Evolutionary conservation across 2,888 invertebrate genomes (phyloP), one percentile per base, ranked within the genome.

Genomic region (Meliscaeva auricollis): DNA sequence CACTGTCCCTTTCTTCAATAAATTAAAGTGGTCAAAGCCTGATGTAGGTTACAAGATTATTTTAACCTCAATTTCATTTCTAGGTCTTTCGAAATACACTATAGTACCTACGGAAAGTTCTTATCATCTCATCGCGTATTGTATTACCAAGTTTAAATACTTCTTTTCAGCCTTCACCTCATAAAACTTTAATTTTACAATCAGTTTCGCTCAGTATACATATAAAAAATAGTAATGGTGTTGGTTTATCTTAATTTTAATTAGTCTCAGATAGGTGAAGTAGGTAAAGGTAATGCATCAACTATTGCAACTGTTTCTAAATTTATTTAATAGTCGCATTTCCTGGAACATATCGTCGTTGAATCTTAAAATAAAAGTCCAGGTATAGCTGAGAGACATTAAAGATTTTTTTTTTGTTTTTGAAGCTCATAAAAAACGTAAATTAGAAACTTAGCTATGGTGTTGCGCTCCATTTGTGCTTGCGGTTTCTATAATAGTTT

Each of bases 401-500:
- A 11, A 32, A 30, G 54, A 30, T 8, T 32, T 54, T 30, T 38
- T 3, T 0, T 38, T 8, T 32, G 30, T 30, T 38, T 3, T 0
- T 38, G n/a, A 54, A 30, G 30, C 54, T 54, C 54, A 32, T 30
- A 54, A 54, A 54, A 15, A 54, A 38, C 54, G 13, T 54, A 54
- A 54, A 54, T 50, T 22, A 54, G 54, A 54, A 54, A 54, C 54
- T 54, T 54, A 54, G 54, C n/a, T 15, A 32, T 30, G 32, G 62
- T 62, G 78, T 66, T 72, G 35, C 64, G 78, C 64, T 72, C 64
- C 78, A 78, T 78, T 78, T 78, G 78, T 46, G 52, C 52, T 52
- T 17, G 77, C 77, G 78, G 72, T 72, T 78, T 30, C 41, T 72
- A 78, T 66, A 78, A 78, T 64, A 78, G 15, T 52, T 52, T 26